Percentiles rank a stretch among this genome's conserved stretches.
These are phyloP conservation scores for Rhinopomastus cyanomelas DNA, from an alignment of 2,113 vertebrate genomes.

Conservation along the genomic window DNA sequence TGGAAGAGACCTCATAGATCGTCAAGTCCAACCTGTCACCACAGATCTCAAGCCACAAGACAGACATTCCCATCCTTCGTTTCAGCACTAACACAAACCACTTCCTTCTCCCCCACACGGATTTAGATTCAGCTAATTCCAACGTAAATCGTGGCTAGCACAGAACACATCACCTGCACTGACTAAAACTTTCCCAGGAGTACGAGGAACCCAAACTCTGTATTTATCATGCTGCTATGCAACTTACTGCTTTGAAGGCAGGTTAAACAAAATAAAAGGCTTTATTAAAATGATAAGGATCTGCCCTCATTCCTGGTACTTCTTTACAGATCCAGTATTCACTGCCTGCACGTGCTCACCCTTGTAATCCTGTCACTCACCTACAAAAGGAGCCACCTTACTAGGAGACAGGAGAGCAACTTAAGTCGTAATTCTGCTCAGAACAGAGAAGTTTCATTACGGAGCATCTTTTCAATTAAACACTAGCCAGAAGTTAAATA, in stretches of 20 bases:
- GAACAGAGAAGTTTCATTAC: background rate
- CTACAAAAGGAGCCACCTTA: rapidly evolving
- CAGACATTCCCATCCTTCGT: background rate
- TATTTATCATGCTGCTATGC: background rate
- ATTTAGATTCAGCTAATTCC: background rate
- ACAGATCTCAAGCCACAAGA: too few species aligned
- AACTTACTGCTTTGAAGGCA: background rate
- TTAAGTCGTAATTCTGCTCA: background rate
- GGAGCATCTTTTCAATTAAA: background rate
- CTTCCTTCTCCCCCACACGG: background rate
- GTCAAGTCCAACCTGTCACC: too few species aligned
- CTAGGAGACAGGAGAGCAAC: background rate
- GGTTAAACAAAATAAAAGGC: background rate
- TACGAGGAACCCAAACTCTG: background rate
- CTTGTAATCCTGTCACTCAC: background rate
- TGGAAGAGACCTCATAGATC: too few species aligned
- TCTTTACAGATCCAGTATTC: background rate
- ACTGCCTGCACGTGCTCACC: background rate
- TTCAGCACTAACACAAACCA: background rate
- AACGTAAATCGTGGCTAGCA: rapidly evolving
- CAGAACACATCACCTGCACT: background rate
- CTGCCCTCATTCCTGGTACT: background rate
- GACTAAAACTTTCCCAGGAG: background rate
- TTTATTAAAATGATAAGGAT: background rate
- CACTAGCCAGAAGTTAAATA: background rate